These are phyloP conservation scores for Hirundo rustica DNA, from an alignment of 2,797 vertebrate genomes.

Conservation along the genomic window DNA sequence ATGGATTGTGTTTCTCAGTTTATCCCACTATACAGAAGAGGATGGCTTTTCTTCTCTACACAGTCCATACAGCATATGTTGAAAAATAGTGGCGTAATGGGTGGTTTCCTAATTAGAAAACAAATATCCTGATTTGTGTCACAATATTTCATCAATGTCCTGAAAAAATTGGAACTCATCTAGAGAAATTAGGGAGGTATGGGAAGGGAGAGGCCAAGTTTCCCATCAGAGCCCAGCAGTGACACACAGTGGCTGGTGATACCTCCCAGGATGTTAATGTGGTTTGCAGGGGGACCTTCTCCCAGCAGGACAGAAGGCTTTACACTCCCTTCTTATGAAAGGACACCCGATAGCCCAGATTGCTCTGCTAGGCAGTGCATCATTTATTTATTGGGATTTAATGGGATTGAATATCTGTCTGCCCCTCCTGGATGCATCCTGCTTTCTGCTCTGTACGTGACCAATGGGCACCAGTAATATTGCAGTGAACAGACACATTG, in stretches of 20 bases:
- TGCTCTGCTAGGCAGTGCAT: not conserved
- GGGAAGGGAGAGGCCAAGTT: not conserved
- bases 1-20: not conserved
- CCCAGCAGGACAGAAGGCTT: not conserved
- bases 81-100: accelerated
- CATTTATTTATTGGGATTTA: conserved; percentile 55
- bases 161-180: not conserved
- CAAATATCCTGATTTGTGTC: not conserved
- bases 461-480: not conserved
- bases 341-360: conserved; percentile 23
- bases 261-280: not conserved
- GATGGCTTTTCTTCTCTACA: not conserved
- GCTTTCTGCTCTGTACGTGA: conserved; percentile 1
- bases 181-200: not conserved
- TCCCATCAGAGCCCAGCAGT: not conserved
- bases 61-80: accelerated
- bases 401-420: conserved; percentile 19
- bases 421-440: not conserved
- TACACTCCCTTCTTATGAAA: not conserved
- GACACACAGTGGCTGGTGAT: too few species aligned
- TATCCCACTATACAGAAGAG: not conserved
- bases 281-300: not conserved
- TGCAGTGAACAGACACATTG: not conserved
- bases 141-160: not conserved
- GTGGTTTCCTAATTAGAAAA: not conserved